Base-by-base conservation (phyloP, 2,888 invertebrate species). In the Meteorus cinctellus region DNA sequence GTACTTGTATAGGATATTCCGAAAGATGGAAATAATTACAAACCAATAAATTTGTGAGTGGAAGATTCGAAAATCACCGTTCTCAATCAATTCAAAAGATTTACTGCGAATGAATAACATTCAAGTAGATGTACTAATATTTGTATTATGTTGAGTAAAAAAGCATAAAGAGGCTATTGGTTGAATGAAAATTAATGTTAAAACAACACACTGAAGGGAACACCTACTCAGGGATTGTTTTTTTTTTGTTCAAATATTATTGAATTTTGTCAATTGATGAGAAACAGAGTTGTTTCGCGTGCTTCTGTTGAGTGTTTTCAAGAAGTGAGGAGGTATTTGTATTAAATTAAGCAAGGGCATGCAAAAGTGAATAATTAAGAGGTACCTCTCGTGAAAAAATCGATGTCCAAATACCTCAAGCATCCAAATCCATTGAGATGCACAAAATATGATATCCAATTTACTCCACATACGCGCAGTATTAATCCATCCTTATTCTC, bases 321-420 rank as follows among this genome's bases (percentile, higher is more conserved):
- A 71, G 29, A 63, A 59, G 36, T 63, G 66, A 60, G n/a, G 55
- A 72, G 65, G 41, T 75, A 75, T 55, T 55, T 75, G 66, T 67
- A 75, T 71, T 59, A 71, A 72, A 55, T 41, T 67, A 67, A 75
- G 66, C 66, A 71, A 75, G 51, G 48, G 73, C 73, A 73, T 73
- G 73, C 73, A 75, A 59, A 71, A 74, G 60, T 67, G 67, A 68
- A 68, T 71, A 71, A n/a, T 68, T 60, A 55, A 62, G n/a, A 62
- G 41, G 62, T 74, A 74, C 68, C 68, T 74, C 73, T 59, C 48
- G 24, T 73, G n/a, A 65, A 68, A 74, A 66, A 77, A 62, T 75
- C 71, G 59, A 59, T 75, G 75, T 75, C 75, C 71, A 75, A 75
- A 75, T 75, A 71, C 75, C 71, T 75, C 69, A 75, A 71, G 66